Evolutionary conservation across 1,140 invertebrate species (phyloP).

Genomic region (Trinorchestia longiramus): DNA sequence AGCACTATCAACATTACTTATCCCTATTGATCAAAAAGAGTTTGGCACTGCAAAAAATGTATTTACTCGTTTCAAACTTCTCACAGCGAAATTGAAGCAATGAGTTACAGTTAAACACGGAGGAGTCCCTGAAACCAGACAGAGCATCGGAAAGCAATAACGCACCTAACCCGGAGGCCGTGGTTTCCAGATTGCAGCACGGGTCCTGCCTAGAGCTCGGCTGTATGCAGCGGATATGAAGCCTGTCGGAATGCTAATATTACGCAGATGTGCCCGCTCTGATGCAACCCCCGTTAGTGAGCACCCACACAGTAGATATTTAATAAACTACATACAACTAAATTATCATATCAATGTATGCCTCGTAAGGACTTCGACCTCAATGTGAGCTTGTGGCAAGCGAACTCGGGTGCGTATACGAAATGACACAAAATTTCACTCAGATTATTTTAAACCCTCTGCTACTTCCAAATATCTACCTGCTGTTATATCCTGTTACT

Average conservation of each 20-base stretch:
- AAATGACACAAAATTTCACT: background rate
- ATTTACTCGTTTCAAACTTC: background rate
- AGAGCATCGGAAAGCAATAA: background rate
- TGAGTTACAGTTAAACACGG: background rate
- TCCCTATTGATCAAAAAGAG: background rate
- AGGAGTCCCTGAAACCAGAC: background rate
- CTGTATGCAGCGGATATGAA: background rate
- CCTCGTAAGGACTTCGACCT: background rate
- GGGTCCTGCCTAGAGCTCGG: background rate
- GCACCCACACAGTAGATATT: background rate
- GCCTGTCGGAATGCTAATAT: background rate
- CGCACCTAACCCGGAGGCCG: too few relatives aligned
- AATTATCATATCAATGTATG: background rate
- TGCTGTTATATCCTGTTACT: too few relatives aligned
- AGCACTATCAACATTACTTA: background rate
- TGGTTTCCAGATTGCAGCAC: background rate
- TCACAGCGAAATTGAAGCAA: background rate
- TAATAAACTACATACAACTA: background rate
- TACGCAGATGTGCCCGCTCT: background rate
- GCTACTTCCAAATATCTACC: too few relatives aligned
- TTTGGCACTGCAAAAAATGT: background rate
- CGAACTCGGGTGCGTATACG: background rate
- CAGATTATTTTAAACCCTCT: background rate
- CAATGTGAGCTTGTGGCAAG: background rate
- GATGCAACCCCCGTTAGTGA: background rate